These are phyloP conservation scores for Pseudopipra pipra DNA, from an alignment of 2,113 vertebrate species.

Conservation along the genomic window DNA sequence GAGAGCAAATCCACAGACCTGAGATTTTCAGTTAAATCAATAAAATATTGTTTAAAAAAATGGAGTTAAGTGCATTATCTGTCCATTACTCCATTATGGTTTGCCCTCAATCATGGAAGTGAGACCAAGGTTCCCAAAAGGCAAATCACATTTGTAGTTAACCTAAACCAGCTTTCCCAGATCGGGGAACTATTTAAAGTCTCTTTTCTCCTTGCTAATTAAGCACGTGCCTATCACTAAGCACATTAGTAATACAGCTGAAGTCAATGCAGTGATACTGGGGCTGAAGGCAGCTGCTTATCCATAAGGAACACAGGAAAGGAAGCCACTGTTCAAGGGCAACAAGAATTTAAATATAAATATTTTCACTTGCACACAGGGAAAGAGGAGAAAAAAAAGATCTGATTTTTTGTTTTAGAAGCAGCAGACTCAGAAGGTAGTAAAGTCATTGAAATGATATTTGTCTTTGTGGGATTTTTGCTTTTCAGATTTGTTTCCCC, in stretches of 20 bases:
- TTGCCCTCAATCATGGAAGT: conserved; percentile 30
- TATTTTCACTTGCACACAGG: not conserved
- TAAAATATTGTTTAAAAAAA: conserved; percentile 31
- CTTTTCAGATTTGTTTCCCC: not conserved
- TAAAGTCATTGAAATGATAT: not conserved
- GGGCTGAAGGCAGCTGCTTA: not conserved
- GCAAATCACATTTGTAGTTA: not conserved
- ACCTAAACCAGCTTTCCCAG: not conserved
- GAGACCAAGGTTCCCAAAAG: conserved; percentile 26
- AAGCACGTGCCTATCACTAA: not conserved
- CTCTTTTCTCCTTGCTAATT: conserved; percentile 34
- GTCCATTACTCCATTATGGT: conserved; percentile 15
- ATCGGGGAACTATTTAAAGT: conserved; percentile 3
- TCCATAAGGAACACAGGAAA: not conserved
- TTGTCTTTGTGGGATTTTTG: not conserved
- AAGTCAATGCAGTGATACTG: not conserved
- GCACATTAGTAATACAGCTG: not conserved
- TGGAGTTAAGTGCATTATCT: conserved; percentile 47
- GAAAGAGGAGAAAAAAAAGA: not conserved
- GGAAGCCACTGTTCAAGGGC: not conserved
- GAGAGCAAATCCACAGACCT: not conserved
- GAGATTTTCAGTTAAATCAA: conserved; percentile 55
- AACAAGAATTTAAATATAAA: not conserved
- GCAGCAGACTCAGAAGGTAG: not conserved
- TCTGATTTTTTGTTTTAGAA: not conserved